Conservation (phyloP, 2,113 vertebrate species). For the Tamias sibiricus region DNA sequence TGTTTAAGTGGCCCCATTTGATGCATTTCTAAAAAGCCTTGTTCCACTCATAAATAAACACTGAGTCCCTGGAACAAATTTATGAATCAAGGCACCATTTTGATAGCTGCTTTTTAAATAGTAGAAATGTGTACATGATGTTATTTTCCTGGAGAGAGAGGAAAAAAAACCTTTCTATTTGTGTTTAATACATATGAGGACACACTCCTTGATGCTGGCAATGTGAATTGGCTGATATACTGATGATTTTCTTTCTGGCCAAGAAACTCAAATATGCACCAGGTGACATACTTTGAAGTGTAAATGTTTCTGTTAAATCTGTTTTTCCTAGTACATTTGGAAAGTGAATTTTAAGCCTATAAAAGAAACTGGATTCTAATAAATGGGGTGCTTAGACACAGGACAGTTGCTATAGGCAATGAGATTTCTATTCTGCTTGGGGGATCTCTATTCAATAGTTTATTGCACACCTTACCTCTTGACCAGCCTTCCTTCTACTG, state of each 20-base stretch:
- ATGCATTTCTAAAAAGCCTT: conserved; percentile 18
- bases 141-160: background rate
- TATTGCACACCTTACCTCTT: background rate
- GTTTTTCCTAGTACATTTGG: background rate
- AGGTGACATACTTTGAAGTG: conserved; percentile 32
- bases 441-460: background rate
- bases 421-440: background rate
- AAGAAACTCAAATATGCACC: background rate
- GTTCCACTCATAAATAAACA: conserved; percentile 43
- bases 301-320: conserved; percentile 1
- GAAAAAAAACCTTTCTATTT: background rate
- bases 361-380: conserved; percentile 6
- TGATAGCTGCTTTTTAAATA: conserved; percentile 17
- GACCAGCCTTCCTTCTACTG: background rate
- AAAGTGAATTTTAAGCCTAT: background rate
- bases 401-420: background rate
- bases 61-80: conserved; percentile 10
- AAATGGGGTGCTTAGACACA: background rate
- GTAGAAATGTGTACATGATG: background rate
- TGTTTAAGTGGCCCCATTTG: conserved; percentile 15
- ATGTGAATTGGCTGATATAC: background rate
- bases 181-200: background rate
- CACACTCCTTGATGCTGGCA: background rate
- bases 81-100: conserved; percentile 13
- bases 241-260: background rate